Percentiles rank a stretch among this genome's conserved stretches.
These are phyloP conservation scores for Lacanobia oleracea DNA, from an alignment of 2,888 invertebrate species.

Conservation along the genomic window DNA sequence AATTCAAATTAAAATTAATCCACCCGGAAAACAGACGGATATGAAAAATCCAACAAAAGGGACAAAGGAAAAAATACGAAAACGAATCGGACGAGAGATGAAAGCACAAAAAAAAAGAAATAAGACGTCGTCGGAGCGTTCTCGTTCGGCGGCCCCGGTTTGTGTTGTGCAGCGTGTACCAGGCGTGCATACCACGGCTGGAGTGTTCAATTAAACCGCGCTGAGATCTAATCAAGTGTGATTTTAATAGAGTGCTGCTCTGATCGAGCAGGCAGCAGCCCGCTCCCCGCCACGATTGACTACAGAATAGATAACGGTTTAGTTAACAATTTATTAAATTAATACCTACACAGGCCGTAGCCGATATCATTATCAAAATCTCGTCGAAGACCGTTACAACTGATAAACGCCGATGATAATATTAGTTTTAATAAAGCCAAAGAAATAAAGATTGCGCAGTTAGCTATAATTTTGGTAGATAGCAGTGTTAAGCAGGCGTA, in stretches of 20 bases:
- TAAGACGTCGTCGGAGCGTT: constrained; percentile 64
- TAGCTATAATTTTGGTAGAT: constrained; percentile 53
- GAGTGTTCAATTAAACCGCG: constrained; percentile 85
- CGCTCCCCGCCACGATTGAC: constrained; percentile 65
- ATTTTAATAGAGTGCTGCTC: constrained; percentile 84
- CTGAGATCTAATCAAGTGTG: constrained; percentile 86
- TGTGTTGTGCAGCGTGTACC: constrained; percentile 73
- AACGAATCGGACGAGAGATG: constrained; percentile 79
- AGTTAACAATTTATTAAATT: constrained; percentile 74
- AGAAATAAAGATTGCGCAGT: constrained; percentile 64
- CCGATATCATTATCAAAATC: constrained; percentile 75
- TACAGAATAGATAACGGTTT: constrained; percentile 76
- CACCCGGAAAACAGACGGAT: constrained; percentile 86
- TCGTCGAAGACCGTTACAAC: constrained; percentile 72
- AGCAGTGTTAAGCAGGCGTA: constrained; percentile 55
- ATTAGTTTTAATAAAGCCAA: constrained; percentile 38
- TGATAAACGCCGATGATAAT: constrained; percentile 68
- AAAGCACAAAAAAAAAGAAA: constrained; percentile 75
- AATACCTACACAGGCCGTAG: constrained; percentile 69
- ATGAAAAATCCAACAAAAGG: constrained; percentile 85
- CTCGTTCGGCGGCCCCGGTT: constrained; percentile 69
- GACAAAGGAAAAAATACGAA: constrained; percentile 82
- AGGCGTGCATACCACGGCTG: constrained; percentile 81
- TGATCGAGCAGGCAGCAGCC: constrained; percentile 72
- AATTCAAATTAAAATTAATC: constrained; percentile 87